These are phyloP conservation scores for Lanistes nyassanus DNA, from an alignment of 1,140 invertebrate species.

Conservation along the genomic window DNA sequence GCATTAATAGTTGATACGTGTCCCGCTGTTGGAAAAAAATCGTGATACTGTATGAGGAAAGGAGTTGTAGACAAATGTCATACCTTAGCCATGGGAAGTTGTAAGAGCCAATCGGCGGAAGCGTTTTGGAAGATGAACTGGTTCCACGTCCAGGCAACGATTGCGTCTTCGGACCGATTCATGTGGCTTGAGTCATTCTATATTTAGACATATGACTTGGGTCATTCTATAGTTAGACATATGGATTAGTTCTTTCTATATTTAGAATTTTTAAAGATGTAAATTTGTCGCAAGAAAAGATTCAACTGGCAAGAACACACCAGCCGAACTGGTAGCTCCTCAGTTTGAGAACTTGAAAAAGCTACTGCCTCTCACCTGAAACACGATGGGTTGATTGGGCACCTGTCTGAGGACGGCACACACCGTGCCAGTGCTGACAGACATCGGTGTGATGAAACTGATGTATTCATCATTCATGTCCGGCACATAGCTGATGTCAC, in stretches of 20 bases:
- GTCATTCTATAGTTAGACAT: too few relatives aligned
- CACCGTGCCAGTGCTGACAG: conserved; percentile 45
- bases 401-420: conserved; percentile 49
- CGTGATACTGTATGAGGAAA: too few relatives aligned
- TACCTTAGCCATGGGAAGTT: conserved; percentile 52
- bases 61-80: neutral
- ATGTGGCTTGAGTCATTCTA: conserved; percentile 41
- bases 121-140: conserved; percentile 32
- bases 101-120: conserved; percentile 31
- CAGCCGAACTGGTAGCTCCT: too few relatives aligned
- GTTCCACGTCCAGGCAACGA: conserved; percentile 49
- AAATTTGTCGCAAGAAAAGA: too few relatives aligned
- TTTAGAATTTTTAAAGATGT: too few relatives aligned
- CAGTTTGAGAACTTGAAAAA: too few relatives aligned
- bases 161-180: conserved; percentile 36
- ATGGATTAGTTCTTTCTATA: too few relatives aligned
- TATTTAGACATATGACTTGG: too few relatives aligned
- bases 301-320: too few relatives aligned
- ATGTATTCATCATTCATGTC: conserved; percentile 46
- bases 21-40: too few relatives aligned
- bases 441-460: conserved; percentile 43
- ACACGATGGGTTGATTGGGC: conserved; percentile 56
- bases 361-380: conserved; percentile 38
- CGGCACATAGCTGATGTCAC: conserved; percentile 40
- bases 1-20: too few relatives aligned